Evolutionary conservation across 2,888 invertebrate species (phyloP).

Genomic region (Parasteatoda lunata): DNA sequence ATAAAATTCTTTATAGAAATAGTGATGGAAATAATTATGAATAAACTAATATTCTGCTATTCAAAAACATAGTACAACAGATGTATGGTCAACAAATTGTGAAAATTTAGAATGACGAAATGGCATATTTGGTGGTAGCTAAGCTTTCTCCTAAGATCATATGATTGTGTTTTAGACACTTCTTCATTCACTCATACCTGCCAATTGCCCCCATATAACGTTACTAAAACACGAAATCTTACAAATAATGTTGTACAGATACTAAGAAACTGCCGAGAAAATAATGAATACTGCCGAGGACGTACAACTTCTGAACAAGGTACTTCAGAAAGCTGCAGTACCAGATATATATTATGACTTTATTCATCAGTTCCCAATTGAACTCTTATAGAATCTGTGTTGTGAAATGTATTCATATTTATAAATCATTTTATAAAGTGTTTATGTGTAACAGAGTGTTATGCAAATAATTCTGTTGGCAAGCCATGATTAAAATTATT

Average conservation of each 20-base stretch:
- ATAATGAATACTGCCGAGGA: conserved; percentile 1
- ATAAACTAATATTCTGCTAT: background rate
- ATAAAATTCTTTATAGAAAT: background rate
- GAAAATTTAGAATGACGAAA: background rate
- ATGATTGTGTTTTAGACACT: background rate
- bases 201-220: conserved; percentile 13
- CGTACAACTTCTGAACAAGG: conserved; percentile 7
- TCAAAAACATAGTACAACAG: conserved; percentile 3
- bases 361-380: conserved; percentile 12
- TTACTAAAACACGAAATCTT: conserved; percentile 16
- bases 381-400: conserved; percentile 40
- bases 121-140: background rate
- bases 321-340: conserved; percentile 4
- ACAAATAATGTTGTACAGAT: conserved; percentile 6
- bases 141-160: background rate
- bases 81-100: background rate
- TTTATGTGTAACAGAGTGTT: conserved; percentile 44
- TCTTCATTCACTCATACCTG: conserved; percentile 16
- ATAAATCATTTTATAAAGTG: conserved; percentile 43
- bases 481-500: conserved; percentile 22
- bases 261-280: background rate
- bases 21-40: background rate
- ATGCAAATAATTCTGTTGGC: conserved; percentile 43
- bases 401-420: conserved; percentile 45
- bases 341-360: conserved; percentile 4